Evolutionary conservation across 2,888 invertebrate genomes (phyloP).

Genomic region (Onthophagus sagittarius): DNA sequence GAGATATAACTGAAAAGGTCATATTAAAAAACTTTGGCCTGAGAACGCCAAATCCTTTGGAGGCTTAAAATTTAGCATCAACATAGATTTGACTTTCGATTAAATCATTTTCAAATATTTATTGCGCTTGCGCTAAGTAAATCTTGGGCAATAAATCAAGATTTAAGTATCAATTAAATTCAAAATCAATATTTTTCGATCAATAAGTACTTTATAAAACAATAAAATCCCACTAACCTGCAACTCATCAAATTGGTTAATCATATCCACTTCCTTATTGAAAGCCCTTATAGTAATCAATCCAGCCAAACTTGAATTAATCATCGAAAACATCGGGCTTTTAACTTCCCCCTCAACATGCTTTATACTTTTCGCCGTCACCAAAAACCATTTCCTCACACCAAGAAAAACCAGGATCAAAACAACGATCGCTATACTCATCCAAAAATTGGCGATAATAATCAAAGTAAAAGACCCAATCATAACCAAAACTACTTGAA

Average conservation of each 20-base stretch:
- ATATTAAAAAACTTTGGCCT: too few relatives aligned
- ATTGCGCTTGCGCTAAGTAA: too few relatives aligned
- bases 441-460: constrained; percentile 61
- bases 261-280: constrained; percentile 64
- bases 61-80: too few relatives aligned
- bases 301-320: constrained; percentile 77
- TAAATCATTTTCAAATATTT: too few relatives aligned
- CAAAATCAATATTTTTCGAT: too few relatives aligned
- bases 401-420: constrained; percentile 59
- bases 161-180: too few relatives aligned
- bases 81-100: too few relatives aligned
- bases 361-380: constrained; percentile 68
- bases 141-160: too few relatives aligned
- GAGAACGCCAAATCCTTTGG: too few relatives aligned
- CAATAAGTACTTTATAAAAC: too few relatives aligned
- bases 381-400: constrained; percentile 60
- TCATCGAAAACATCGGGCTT: constrained; percentile 86
- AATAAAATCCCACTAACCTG: constrained; percentile 47
- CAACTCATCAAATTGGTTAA: constrained; percentile 66
- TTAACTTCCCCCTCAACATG: constrained; percentile 62
- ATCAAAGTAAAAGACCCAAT: constrained; percentile 65
- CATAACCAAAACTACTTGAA: constrained; percentile 53
- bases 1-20: too few relatives aligned
- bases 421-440: constrained; percentile 56
- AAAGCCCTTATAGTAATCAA: constrained; percentile 80